Evolutionary conservation across 2,113 vertebrate species (phyloP).

Genomic region (Verasper variegatus): DNA sequence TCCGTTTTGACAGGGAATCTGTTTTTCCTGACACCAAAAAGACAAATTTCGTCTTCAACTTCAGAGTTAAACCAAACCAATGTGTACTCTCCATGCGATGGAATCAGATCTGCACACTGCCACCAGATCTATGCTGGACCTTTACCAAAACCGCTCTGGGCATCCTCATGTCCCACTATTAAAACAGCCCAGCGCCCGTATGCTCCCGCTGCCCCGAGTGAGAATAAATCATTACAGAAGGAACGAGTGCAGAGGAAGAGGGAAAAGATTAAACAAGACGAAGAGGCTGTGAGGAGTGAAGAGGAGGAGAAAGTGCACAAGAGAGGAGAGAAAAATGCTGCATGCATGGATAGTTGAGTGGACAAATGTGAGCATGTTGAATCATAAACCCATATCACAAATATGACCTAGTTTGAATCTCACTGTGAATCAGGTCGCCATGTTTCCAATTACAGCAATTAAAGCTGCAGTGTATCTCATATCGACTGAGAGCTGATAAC

Average conservation of each 20-base stretch:
- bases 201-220: slow-evolving; percentile 38
- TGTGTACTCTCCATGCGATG: neutral
- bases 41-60: neutral
- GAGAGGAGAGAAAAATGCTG: neutral
- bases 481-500: neutral
- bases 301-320: neutral
- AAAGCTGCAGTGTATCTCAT: slow-evolving; percentile 24
- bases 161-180: slow-evolving; percentile 59
- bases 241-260: neutral
- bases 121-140: slow-evolving; percentile 56
- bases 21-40: neutral
- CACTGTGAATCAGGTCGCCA: slow-evolving; percentile 46
- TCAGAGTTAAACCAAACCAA: slow-evolving; percentile 6
- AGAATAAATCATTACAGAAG: slow-evolving; percentile 27
- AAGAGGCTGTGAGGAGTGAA: neutral
- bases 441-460: slow-evolving; percentile 57
- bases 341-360: slow-evolving; percentile 57
- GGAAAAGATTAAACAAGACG: neutral
- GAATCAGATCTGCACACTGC: slow-evolving; percentile 40
- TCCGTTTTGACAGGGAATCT: neutral
- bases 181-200: slow-evolving; percentile 34
- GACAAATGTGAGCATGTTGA: slow-evolving; percentile 63
- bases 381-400: slow-evolving; percentile 60
- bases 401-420: slow-evolving; percentile 67
- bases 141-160: slow-evolving; percentile 56